These are phyloP conservation scores for Dasyornis broadbenti DNA, from an alignment of 2,113 vertebrate species.

Conservation along the genomic window DNA sequence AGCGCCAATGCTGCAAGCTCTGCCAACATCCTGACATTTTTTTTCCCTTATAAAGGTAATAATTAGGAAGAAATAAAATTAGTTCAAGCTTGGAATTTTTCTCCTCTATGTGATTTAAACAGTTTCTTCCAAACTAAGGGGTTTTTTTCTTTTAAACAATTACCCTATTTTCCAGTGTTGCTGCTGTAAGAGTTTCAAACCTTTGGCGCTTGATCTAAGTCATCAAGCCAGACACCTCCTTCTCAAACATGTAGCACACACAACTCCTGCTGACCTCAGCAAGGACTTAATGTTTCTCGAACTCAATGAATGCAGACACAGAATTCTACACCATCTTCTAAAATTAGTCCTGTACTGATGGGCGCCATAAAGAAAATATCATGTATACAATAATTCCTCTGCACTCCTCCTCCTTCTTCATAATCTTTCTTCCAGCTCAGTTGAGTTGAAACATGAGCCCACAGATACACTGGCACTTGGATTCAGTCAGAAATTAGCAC, in stretches of 20 bases:
- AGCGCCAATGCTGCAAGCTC: background rate
- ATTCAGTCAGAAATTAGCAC: constrained; percentile 16
- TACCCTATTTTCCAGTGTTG: constrained; percentile 1
- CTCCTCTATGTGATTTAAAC: background rate
- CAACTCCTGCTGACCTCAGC: constrained; percentile 23
- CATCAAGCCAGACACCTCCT: constrained; percentile 13
- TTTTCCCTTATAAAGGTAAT: background rate
- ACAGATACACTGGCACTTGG: background rate
- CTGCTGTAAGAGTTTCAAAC: background rate
- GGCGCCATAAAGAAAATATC: background rate
- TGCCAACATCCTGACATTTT: constrained; percentile 1
- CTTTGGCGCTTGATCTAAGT: background rate
- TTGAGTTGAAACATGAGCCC: background rate
- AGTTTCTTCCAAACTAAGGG: background rate
- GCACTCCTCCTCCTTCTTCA: background rate
- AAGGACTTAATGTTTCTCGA: background rate
- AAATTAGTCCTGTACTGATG: background rate
- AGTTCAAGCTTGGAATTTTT: background rate
- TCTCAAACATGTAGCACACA: background rate
- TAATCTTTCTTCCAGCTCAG: background rate
- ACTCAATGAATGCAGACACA: constrained; percentile 11
- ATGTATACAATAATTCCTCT: background rate
- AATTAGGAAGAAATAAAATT: constrained; percentile 16
- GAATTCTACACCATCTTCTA: background rate
- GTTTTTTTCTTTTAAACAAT: constrained; percentile 16